A percentile compares a stretch with the other conserved stretches of the same genome.
Evolutionary conservation across 2,797 vertebrate genomes (phyloP).

Genomic region (Phataginus tetradactyla): DNA sequence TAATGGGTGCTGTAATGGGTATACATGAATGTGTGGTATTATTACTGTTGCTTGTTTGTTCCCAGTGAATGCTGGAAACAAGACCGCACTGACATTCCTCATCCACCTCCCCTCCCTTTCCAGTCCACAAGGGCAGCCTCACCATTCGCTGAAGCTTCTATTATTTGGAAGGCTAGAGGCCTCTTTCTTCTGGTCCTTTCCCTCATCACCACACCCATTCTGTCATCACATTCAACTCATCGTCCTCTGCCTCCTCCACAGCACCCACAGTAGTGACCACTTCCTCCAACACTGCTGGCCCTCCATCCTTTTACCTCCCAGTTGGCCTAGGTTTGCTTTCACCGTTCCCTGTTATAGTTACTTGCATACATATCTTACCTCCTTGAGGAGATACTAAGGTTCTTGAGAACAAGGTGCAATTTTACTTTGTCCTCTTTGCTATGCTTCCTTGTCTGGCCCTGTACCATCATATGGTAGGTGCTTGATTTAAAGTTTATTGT

Average conservation of each 20-base stretch:
- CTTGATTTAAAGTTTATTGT: neutral
- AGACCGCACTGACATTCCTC: neutral
- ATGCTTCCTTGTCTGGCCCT: neutral
- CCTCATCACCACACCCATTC: neutral
- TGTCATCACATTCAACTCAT: neutral
- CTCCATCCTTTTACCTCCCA: neutral
- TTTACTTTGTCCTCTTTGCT: neutral
- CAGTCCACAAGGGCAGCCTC: neutral
- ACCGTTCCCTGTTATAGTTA: fast-evolving
- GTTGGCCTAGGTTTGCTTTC: neutral
- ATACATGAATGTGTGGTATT: neutral
- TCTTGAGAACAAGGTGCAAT: neutral
- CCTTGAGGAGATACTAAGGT: neutral
- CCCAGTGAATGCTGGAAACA: neutral
- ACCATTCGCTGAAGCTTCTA: neutral
- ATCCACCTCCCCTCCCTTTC: neutral
- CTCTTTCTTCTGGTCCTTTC: neutral
- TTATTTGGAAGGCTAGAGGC: neutral
- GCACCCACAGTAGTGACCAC: fast-evolving
- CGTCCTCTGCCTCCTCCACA: neutral
- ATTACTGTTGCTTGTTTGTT: neutral
- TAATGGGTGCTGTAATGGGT: too few species aligned
- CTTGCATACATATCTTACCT: neutral
- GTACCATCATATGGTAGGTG: neutral
- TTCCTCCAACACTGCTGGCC: too few species aligned